Evolutionary conservation across 2,113 vertebrate species (phyloP).

Genomic region (Struthio camelus): DNA sequence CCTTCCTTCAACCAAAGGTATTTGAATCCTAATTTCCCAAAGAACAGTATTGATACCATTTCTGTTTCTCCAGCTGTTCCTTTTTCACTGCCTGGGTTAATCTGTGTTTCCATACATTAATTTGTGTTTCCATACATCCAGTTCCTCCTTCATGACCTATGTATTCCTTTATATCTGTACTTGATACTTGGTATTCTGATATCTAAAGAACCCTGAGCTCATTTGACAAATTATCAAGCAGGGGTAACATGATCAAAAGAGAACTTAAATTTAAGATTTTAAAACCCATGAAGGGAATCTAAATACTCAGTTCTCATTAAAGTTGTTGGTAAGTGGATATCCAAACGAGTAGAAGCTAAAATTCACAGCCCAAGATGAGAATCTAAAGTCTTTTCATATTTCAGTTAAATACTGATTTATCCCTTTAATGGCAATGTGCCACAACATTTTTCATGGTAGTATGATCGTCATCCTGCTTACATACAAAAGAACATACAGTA

Average conservation of each 20-base stretch:
- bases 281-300: background rate
- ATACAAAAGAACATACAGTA: no score
- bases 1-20: background rate
- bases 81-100: constrained; percentile 42
- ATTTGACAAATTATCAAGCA: background rate
- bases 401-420: no score
- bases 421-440: no score
- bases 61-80: constrained; percentile 45
- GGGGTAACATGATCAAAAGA: background rate
- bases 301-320: background rate
- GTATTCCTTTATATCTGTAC: constrained; percentile 27
- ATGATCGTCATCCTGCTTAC: no score
- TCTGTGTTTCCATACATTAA: constrained; percentile 51
- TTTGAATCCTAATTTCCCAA: background rate
- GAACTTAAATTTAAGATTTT: background rate
- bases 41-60: constrained; percentile 1
- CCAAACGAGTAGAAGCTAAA: background rate
- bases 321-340: background rate
- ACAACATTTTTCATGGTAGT: no score
- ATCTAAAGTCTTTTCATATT: background rate
- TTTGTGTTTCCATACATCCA: constrained; percentile 45
- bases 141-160: constrained; percentile 16
- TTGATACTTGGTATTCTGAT: background rate
- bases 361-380: background rate
- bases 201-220: constrained; percentile 39